Percentiles rank a stretch among this genome's conserved stretches.
phyloP scores from a whole-genome alignment of 2,113 vertebrate genomes.

The Orthonyx spaldingii region DNA sequence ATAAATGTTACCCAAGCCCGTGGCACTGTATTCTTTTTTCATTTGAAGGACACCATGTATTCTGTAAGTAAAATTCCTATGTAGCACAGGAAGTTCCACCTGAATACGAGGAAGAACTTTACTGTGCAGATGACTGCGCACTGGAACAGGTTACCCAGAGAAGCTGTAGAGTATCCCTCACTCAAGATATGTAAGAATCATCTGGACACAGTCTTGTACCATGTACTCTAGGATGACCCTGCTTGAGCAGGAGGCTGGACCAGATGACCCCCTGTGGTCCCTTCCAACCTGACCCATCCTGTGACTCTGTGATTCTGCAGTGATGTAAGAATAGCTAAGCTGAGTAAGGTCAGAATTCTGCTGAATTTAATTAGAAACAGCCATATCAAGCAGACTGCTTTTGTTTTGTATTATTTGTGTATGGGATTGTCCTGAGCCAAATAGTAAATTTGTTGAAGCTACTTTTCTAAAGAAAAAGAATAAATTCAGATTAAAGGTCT shows the following conservation, averaged over 20 bases:
- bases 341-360: not conserved
- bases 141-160: not conserved
- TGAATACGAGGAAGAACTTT: not conserved
- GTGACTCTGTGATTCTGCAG: not conserved
- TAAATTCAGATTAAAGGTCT: not conserved
- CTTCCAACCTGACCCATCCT: not conserved
- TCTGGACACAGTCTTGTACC: not conserved
- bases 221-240: not conserved
- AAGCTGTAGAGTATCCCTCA: not conserved
- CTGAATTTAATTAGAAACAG: not conserved
- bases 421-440: not conserved
- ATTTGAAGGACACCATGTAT: not conserved
- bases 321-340: not conserved
- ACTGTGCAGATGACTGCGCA: accelerated
- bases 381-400: not conserved
- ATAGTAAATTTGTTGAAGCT: not conserved
- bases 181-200: not conserved
- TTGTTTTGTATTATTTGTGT: not conserved
- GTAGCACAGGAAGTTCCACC: not conserved
- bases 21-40: not conserved
- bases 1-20: not conserved
- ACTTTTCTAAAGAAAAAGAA: not conserved
- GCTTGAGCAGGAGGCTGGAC: not conserved
- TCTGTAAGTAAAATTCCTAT: not conserved
- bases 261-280: not conserved